phyloP scores from a whole-genome alignment of 2,113 vertebrate species.

The Sinocyclocheilus rhinocerous region DNA sequence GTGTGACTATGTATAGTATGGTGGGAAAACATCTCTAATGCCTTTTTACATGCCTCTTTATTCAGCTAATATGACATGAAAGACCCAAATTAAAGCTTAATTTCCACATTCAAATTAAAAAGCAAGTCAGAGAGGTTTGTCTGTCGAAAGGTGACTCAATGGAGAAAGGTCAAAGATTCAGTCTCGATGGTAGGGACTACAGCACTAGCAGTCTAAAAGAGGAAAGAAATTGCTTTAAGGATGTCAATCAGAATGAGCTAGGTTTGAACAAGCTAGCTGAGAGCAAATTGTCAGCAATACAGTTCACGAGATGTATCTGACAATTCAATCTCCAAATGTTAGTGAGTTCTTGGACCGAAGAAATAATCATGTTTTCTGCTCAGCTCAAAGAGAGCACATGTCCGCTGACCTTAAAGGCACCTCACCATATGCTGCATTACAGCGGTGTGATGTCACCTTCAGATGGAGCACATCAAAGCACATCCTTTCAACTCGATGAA shows the following conservation, averaged over 20 bases:
- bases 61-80: background rate
- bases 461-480: conserved; percentile 39
- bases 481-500: background rate
- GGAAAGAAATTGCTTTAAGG: conserved; percentile 36
- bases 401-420: conserved; percentile 2
- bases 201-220: background rate
- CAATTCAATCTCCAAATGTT: conserved; percentile 41
- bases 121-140: background rate
- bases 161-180: conserved; percentile 50
- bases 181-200: conserved; percentile 33
- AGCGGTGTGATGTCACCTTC: conserved; percentile 27
- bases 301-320: background rate
- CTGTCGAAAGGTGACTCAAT: background rate
- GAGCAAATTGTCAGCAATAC: conserved; percentile 31
- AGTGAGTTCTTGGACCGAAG: background rate
- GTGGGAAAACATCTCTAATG: background rate
- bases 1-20: background rate
- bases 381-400: background rate
- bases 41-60: background rate
- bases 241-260: conserved; percentile 35
- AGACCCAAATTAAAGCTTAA: background rate
- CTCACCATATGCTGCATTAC: conserved; percentile 32
- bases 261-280: conserved; percentile 19
- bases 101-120: background rate
- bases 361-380: conserved; percentile 39